Evolutionary conservation across 2,113 vertebrate species (phyloP), one percentile per base, ranked within the genome.

Genomic region (Chlorodrepanis virens): DNA sequence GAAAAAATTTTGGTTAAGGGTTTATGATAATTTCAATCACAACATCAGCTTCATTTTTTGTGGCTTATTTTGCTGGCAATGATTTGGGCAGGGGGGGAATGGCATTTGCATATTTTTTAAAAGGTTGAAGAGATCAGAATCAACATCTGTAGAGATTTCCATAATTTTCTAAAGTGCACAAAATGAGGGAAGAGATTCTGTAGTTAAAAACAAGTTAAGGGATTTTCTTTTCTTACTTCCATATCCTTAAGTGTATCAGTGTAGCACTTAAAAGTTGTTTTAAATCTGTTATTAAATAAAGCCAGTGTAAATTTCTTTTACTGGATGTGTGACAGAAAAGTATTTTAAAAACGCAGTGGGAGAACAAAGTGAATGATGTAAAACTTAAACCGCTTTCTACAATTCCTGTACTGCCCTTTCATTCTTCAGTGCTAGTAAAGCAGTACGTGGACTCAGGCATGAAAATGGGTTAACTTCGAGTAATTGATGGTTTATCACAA

Each of bases 51-150:
- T 89, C 10, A 10, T 45, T 45, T 84, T 53, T 68, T 54, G 23
- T 77, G 50, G 53, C 42, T 72, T 2, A 6, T 85, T 85, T 87
- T 93, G 6, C 27, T 80, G 61, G 44, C 0, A 0, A 8, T 63
- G 15, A 27, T 7, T 12, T 6, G 4, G 25, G 27, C 5, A 5
- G 2, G 1, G 6, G 10, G 8, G 1, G 5, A 68, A 45, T 13
- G 10, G 11, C 11, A 44, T 77, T 83, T 45, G 15, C 23, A 23
- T 23, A 4, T 49, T 60, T 77, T 24, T 50, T 68, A 70, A 47
- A 52, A 65, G 21, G 25, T 23, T 67, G 42, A 60, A 76, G 31
- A 57, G 37, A 69, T 76, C 20, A 52, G 13, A 27, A 61, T 71
- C 35, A 81, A 49, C 35, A 37, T 64, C 40, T 60, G 5, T 42